Evolutionary conservation across 2,888 invertebrate genomes (phyloP).

Genomic region (Drosophila tanythrix): DNA sequence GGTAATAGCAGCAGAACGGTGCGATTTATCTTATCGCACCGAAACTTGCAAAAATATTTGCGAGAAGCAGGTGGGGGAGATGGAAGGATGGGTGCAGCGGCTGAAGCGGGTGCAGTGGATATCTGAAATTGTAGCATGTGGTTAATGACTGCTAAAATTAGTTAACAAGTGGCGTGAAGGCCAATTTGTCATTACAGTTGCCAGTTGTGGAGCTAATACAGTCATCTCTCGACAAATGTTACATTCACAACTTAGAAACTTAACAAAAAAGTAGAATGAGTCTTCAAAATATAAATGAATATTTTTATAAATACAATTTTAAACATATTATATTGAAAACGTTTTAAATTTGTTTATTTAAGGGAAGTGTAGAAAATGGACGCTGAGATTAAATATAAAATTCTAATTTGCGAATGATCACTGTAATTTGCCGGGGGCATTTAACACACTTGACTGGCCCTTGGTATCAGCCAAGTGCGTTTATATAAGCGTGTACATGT

Average conservation of each 20-base stretch:
- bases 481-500: constrained; percentile 1
- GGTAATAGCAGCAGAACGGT: constrained; percentile 17
- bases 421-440: not conserved
- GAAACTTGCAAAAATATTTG: constrained; percentile 43
- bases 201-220: constrained; percentile 1
- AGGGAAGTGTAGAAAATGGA: not conserved
- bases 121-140: constrained; percentile 38
- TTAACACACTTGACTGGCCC: not conserved
- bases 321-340: not conserved
- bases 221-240: not conserved
- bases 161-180: constrained; percentile 8
- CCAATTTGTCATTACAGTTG: constrained; percentile 20
- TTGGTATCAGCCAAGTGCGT: not conserved
- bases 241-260: not conserved
- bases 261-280: not conserved
- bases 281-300: not conserved
- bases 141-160: constrained; percentile 40
- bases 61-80: not conserved
- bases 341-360: not conserved
- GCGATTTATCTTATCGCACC: constrained; percentile 65
- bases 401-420: not conserved
- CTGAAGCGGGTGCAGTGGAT: not conserved
- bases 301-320: not conserved
- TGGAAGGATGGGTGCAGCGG: not conserved
- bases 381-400: not conserved